These are phyloP conservation scores for Cheilosia vulpina DNA, from an alignment of 2,888 invertebrate genomes.

Conservation along the genomic window DNA sequence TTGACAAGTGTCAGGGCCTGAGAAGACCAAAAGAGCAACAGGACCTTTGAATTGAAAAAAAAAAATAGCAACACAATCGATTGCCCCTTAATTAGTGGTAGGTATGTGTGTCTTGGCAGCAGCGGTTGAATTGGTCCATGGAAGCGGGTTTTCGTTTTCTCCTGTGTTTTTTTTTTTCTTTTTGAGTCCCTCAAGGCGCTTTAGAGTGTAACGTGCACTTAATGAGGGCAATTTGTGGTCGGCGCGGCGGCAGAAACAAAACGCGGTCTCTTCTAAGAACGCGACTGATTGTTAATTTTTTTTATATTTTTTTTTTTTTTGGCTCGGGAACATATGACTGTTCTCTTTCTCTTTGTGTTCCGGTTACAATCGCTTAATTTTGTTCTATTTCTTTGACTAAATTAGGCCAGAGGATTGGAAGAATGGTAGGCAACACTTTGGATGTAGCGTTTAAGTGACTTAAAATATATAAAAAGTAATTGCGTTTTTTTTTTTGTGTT, in stretches of 20 bases:
- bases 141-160: conserved; percentile 20
- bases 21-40: background rate
- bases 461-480: conserved; percentile 34
- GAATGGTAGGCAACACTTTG: conserved; percentile 33
- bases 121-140: conserved; percentile 24
- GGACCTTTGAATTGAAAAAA: conserved; percentile 11
- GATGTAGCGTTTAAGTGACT: conserved; percentile 50
- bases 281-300: conserved; percentile 42
- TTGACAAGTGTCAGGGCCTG: conserved; percentile 62
- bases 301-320: background rate
- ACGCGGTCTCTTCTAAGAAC: conserved; percentile 32
- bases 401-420: conserved; percentile 21
- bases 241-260: conserved; percentile 56
- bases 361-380: conserved; percentile 55
- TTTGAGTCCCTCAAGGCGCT: conserved; percentile 27
- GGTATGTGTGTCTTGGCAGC: background rate
- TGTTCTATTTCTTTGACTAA: conserved; percentile 43
- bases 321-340: conserved; percentile 21
- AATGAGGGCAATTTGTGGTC: conserved; percentile 70
- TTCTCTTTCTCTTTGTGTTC: conserved; percentile 34
- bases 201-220: conserved; percentile 65
- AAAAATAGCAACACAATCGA: conserved; percentile 23
- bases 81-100: conserved; percentile 57
- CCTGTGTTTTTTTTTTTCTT: background rate
- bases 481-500: conserved; percentile 36